phyloP scores from a whole-genome alignment of 2,888 invertebrate genomes.

The Cabera pusaria region DNA sequence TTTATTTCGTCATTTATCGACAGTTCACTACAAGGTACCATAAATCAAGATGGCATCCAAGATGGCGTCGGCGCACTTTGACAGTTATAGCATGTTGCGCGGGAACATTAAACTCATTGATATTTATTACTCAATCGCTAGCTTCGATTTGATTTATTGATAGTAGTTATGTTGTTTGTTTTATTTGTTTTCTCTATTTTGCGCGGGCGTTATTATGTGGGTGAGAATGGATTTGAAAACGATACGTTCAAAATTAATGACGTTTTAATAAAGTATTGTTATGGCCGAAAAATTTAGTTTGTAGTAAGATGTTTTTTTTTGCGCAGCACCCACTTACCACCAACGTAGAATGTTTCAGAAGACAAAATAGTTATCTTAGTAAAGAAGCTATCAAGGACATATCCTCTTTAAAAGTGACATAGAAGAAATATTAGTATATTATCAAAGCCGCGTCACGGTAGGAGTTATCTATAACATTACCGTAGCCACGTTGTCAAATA shows the following conservation, averaged over 20 bases:
- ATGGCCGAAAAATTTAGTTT: no score
- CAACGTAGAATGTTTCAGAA: no score
- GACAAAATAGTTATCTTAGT: no score
- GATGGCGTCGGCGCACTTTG: slow-evolving; percentile 68
- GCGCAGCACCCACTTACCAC: slow-evolving; percentile 7
- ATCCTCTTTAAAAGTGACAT: no score
- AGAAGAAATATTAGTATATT: no score
- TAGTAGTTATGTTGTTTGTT: slow-evolving; percentile 74
- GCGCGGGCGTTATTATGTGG: slow-evolving; percentile 16
- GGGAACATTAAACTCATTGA: slow-evolving; percentile 81
- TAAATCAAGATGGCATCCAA: slow-evolving; percentile 79
- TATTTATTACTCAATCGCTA: slow-evolving; percentile 81
- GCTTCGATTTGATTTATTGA: slow-evolving; percentile 69
- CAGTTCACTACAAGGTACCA: slow-evolving; percentile 65
- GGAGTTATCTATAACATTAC: no score
- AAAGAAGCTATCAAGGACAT: no score
- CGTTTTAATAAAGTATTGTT: slow-evolving; percentile 11
- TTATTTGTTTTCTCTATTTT: slow-evolving; percentile 20
- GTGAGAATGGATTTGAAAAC: slow-evolving; percentile 17
- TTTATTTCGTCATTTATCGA: slow-evolving; percentile 59
- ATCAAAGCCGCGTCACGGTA: no score
- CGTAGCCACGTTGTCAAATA: no score
- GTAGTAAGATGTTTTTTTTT: no score
- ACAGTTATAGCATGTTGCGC: slow-evolving; percentile 79
- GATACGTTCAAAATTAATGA: slow-evolving; percentile 11